Evolutionary conservation across 2,888 invertebrate species (phyloP), one percentile per base, ranked within the genome.

Genomic region (Bhutanitis thaidina): DNA sequence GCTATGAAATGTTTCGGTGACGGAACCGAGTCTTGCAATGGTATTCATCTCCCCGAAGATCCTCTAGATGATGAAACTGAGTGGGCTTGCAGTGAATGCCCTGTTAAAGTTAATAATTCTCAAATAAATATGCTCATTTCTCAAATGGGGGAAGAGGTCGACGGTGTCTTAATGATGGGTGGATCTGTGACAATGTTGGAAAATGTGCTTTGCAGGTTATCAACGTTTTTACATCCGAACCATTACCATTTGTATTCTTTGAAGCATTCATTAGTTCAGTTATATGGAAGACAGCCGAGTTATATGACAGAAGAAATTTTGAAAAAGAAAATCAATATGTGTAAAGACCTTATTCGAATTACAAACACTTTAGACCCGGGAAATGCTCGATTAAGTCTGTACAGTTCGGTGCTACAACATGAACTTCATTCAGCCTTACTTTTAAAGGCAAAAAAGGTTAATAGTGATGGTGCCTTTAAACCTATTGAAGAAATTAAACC

Each of bases 211-310:
- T 91, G 91, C 41, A 93, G 95, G 60, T 79, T 96, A 45, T 91
- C 93, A 1, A 93, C 92, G 55, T 94, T 96, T 61, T 82, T 97
- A 49, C 96, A 97, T 80, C 93, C 94, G 0, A 93, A 95, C 69
- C 97, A 97, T 79, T 97, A 95, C 72, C 95, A 96, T 62, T 90
- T 95, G 58, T 95, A 95, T 65, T 92, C 94, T 0, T 91, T 96
- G 7, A 94, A 95, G 63, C 97, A 97, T 77, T 94, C 95, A 0
- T 80, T 97, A 27, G 90, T 96, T 45, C 97, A 97, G 70, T 74
- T 96, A 43, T 94, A 94, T 69, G 95, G 95, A 7, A 91, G 93
- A 57, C 93, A 94, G 55, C 81, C 90, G 36, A 93, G 92, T 16
- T 92, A 92, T 58, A 83, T 93, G 34, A 90, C 91, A 1, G 90